A percentile compares a stretch with the other conserved stretches of the same genome.
These are phyloP conservation scores for Ethmia dodecea DNA, from an alignment of 2,888 invertebrate species.

Conservation along the genomic window DNA sequence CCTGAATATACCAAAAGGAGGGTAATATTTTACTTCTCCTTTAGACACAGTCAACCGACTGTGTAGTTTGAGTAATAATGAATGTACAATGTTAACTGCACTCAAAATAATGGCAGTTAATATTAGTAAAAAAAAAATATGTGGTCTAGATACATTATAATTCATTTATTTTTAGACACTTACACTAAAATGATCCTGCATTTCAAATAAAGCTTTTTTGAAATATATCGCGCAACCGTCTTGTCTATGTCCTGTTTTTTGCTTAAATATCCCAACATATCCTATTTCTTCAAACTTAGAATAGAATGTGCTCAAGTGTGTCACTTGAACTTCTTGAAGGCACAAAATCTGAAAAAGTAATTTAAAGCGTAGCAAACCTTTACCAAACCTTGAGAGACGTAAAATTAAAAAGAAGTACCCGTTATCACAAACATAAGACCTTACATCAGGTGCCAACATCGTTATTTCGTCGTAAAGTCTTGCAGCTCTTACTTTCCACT, in stretches of 20 bases:
- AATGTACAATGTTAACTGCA: too few relatives aligned
- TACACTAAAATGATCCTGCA: constrained; percentile 82
- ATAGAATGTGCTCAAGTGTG: constrained; percentile 82
- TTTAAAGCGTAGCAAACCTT: neutral
- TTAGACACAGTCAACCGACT: too few relatives aligned
- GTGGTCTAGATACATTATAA: neutral
- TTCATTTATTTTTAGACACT: constrained; percentile 60
- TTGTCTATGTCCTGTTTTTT: constrained; percentile 85
- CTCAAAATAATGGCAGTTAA: too few relatives aligned
- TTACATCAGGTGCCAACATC: constrained; percentile 68
- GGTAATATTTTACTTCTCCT: too few relatives aligned
- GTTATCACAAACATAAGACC: constrained; percentile 14
- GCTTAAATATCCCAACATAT: constrained; percentile 87
- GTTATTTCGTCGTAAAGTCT: constrained; percentile 67
- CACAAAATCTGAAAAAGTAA: constrained; percentile 82
- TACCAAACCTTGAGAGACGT: too few relatives aligned
- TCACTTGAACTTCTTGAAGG: constrained; percentile 92
- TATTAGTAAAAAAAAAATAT: neutral
- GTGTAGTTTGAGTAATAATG: too few relatives aligned
- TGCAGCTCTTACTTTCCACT: constrained; percentile 82
- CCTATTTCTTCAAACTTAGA: constrained; percentile 76
- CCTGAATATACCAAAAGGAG: too few relatives aligned
- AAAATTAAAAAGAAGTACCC: too few relatives aligned
- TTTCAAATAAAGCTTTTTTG: constrained; percentile 80
- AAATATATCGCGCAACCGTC: constrained; percentile 97